phyloP scores from a whole-genome alignment of 2,888 invertebrate genomes.

The Chloromyia formosa region DNA sequence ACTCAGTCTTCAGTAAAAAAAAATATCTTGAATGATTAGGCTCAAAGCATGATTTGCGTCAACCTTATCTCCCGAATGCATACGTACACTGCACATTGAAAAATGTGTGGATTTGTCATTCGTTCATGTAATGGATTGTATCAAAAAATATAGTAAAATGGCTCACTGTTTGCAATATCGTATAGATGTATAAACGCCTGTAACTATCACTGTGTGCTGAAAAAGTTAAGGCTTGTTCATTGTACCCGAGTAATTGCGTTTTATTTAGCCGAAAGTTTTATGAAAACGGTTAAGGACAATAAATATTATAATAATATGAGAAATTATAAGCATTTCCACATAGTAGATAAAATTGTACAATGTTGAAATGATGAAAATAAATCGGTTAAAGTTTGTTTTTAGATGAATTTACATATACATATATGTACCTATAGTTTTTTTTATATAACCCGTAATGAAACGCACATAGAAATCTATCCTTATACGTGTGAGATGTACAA shows the following conservation, averaged over 20 bases:
- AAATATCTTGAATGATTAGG: no score
- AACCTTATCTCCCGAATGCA: no score
- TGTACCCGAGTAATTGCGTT: no score
- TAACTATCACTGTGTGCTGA: slow-evolving; percentile 6
- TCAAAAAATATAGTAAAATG: no score
- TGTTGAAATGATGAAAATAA: not conserved
- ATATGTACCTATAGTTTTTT: not conserved
- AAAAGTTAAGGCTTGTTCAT: not conserved
- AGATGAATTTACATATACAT: slow-evolving; percentile 9
- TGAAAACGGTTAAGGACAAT: no score
- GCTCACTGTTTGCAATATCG: not conserved
- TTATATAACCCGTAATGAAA: slow-evolving; percentile 36
- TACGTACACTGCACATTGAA: no score
- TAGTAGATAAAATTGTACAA: not conserved
- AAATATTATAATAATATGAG: not conserved
- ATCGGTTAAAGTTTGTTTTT: slow-evolving; percentile 8
- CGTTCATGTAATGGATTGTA: no score
- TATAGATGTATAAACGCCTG: slow-evolving; percentile 29
- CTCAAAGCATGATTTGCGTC: no score
- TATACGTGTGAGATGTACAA: slow-evolving; percentile 35
- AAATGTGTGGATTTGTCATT: no score
- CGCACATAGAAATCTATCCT: slow-evolving; percentile 49
- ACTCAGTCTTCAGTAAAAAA: no score
- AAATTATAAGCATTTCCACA: not conserved
- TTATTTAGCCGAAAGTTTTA: no score